Base-by-base conservation (phyloP, 2,797 vertebrate species). In the Sebastes vulpes region DNA sequence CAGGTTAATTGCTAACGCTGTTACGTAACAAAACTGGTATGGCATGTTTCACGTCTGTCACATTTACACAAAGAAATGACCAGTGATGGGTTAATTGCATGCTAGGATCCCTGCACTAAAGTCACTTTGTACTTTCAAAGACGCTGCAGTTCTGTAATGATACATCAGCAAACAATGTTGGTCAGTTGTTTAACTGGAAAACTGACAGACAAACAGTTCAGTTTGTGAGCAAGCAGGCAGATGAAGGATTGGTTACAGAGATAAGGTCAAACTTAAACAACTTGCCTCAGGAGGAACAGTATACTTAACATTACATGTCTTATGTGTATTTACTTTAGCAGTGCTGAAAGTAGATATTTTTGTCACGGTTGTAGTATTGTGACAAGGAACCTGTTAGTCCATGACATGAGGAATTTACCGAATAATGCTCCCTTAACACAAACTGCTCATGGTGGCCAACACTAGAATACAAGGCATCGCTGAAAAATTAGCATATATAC, bases 1-100 rank as follows among this genome's bases (percentile, higher is more conserved):
- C 84, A 87, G 57, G 20, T 79, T 83, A 82, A 81, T 70, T 65
- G 32, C 32, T 14, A 10, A 20, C 21, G 29, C 50, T 14, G 4
- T 77, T 77, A 54, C 69, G 50, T 66, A 82, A 89, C 71, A 50
- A 65, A 90, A 88, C 82, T 65, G 64, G 77, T 77, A 48, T 7
- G 5, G 65, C 64, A 11, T 84, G 80, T 90, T 88, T 64, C 5
- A 10, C 14, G n/a, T 84, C 52, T 71, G 66, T 73, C 77, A 59
- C 42, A 12, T 70, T 53, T 38, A 68, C 16, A 74, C 68, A 83
- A 74, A 77, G 4, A 78, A 65, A 64, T 70, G 21, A 65, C 81
- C 82, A 70, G 31, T 54, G 57, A 73, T 42, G 35, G 8, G 59
- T 10, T 20, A 26, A 3, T 52, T 63, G 64, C 6, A 0, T 32